A percentile compares a stretch with the other conserved stretches of the same genome.
Conservation (phyloP, 1,140 invertebrate genomes). For the Manduca sexta region DNA sequence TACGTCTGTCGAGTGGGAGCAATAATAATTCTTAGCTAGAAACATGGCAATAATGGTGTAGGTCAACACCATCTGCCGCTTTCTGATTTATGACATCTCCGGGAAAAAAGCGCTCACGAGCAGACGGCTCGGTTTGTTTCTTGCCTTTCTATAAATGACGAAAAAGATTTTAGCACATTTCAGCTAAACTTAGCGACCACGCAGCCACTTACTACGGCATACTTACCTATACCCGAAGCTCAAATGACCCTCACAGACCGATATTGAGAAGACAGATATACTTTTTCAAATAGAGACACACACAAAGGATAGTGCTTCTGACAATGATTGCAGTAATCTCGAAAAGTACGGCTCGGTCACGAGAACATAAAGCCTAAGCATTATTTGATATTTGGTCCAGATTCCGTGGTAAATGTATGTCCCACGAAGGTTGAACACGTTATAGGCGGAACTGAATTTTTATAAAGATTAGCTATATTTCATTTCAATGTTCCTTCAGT, state of each 20-base stretch:
- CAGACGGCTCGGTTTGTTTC: slow-evolving; percentile 30
- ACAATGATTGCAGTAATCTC: slow-evolving; percentile 1
- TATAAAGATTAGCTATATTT: too few relatives aligned
- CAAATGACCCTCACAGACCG: neutral
- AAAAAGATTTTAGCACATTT: slow-evolving; percentile 45
- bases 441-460: too few relatives aligned
- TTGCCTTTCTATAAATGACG: slow-evolving; percentile 38
- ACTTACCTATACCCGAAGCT: slow-evolving; percentile 2
- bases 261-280: neutral
- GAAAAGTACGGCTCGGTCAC: neutral
- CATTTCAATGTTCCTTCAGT: too few relatives aligned
- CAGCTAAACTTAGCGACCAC: slow-evolving; percentile 21
- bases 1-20: slow-evolving; percentile 20
- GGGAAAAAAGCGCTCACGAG: slow-evolving; percentile 36
- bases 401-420: neutral
- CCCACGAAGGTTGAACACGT: too few relatives aligned
- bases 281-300: slow-evolving; percentile 2
- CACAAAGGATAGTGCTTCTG: slow-evolving; percentile 1
- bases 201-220: slow-evolving; percentile 9
- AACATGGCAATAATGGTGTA: slow-evolving; percentile 55
- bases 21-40: slow-evolving; percentile 52
- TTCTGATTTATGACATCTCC: slow-evolving; percentile 53
- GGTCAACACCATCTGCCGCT: slow-evolving; percentile 57
- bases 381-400: slow-evolving; percentile 3
- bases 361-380: slow-evolving; percentile 3